Evolutionary conservation across 2,888 invertebrate genomes (phyloP).

Genomic region (Hirtodrosophila duncani): DNA sequence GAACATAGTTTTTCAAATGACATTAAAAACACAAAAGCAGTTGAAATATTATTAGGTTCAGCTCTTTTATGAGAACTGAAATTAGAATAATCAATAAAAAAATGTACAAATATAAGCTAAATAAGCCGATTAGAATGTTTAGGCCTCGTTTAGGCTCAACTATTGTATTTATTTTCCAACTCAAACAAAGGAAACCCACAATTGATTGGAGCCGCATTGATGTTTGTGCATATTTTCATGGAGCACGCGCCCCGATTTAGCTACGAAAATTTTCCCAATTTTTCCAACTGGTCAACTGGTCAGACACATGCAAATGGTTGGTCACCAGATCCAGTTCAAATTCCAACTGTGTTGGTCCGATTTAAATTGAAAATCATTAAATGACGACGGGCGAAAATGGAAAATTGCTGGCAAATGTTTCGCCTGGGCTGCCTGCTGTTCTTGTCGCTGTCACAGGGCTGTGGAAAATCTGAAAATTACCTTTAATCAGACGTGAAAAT

Average conservation of each 20-base stretch:
- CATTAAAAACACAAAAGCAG: too few species aligned
- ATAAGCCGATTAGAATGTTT: too few species aligned
- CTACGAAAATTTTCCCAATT: slow-evolving; percentile 44
- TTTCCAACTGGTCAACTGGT: slow-evolving; percentile 10
- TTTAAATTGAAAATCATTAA: slow-evolving; percentile 52
- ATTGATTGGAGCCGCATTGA: slow-evolving; percentile 26
- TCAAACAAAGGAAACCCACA: slow-evolving; percentile 15
- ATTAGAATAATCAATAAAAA: too few species aligned
- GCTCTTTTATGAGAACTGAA: too few species aligned
- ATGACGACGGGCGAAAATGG: slow-evolving; percentile 59
- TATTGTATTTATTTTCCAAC: neutral
- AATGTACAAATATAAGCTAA: too few species aligned
- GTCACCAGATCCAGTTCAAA: slow-evolving; percentile 31
- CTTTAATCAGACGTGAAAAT: slow-evolving; percentile 69
- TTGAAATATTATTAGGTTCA: too few species aligned
- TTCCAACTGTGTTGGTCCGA: slow-evolving; percentile 17
- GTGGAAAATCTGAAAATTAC: slow-evolving; percentile 63
- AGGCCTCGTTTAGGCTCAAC: too few species aligned
- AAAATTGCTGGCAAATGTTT: slow-evolving; percentile 32
- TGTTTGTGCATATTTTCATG: slow-evolving; percentile 62
- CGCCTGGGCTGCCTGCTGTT: slow-evolving; percentile 21
- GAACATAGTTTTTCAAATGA: too few species aligned
- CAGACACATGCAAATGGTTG: slow-evolving; percentile 18
- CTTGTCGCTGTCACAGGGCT: slow-evolving; percentile 53
- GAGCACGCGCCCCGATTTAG: slow-evolving; percentile 57